Percentiles rank a stretch among this genome's conserved stretches.
These are phyloP conservation scores for Melanotaenia nigrans DNA, from an alignment of 2,797 vertebrate species.

Conservation along the genomic window DNA sequence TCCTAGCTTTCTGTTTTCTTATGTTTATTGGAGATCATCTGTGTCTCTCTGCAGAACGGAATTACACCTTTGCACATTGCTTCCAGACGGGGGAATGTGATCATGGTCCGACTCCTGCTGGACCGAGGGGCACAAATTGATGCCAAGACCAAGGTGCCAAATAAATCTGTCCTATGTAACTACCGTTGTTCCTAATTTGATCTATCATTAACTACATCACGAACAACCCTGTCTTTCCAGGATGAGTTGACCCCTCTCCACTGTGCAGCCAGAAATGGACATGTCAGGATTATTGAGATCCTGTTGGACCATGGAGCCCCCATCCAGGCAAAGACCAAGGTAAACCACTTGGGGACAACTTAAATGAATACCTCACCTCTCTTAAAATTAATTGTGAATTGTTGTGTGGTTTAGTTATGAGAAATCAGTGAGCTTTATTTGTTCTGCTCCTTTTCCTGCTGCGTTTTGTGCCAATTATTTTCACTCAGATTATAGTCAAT, in stretches of 20 bases:
- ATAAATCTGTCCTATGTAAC: not conserved
- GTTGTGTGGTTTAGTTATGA: not conserved
- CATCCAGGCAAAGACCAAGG: conserved; percentile 99
- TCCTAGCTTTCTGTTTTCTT: conserved; percentile 6
- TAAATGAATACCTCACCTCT: not conserved
- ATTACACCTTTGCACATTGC: conserved; percentile 98
- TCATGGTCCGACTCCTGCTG: conserved; percentile 98
- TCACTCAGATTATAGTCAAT: conserved; percentile 3
- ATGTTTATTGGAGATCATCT: conserved; percentile 24
- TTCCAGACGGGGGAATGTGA: conserved; percentile 94
- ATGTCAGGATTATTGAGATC: conserved; percentile 95
- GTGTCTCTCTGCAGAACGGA: conserved; percentile 87
- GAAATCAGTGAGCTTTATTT: conserved; percentile 5
- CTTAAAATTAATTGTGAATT: not conserved
- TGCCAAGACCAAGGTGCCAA: conserved; percentile 92
- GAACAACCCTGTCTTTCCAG: conserved; percentile 67
- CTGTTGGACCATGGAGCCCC: conserved; percentile 95
- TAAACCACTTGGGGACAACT: conserved; percentile 49
- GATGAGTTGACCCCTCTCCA: conserved; percentile 97
- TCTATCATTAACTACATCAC: conserved; percentile 29
- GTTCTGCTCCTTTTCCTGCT: not conserved
- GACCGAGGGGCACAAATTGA: conserved; percentile 96
- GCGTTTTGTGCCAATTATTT: conserved; percentile 13
- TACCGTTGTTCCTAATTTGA: conserved; percentile 24
- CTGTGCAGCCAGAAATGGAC: conserved; percentile 96